Evolutionary conservation across 2,113 vertebrate species (phyloP).

Genomic region (Xiphias gladius): DNA sequence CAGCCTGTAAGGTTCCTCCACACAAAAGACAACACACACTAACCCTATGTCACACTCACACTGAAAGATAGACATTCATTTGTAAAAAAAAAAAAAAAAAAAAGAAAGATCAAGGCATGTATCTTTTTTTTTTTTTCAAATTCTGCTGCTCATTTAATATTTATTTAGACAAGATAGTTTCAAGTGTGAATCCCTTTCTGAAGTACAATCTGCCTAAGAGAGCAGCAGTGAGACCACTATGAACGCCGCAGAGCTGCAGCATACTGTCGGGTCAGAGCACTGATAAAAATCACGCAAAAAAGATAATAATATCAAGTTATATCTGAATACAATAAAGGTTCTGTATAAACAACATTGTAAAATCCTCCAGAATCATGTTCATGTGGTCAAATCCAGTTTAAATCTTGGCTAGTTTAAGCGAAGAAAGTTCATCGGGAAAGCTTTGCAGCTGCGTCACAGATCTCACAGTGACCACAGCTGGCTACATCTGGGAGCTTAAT

Average conservation of each 20-base stretch:
- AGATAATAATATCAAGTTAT: not conserved
- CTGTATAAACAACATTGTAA: not conserved
- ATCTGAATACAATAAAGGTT: not conserved
- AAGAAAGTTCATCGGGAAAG: not conserved
- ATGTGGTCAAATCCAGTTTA: not conserved
- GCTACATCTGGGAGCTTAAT: not conserved
- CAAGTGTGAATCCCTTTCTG: not conserved
- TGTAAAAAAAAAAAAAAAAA: no score
- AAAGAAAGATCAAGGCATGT: not conserved
- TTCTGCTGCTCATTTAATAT: not conserved
- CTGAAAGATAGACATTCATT: not conserved
- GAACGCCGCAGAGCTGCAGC: no score
- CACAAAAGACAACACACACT: constrained; percentile 11
- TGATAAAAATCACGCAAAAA: not conserved
- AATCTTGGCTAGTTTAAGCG: no score
- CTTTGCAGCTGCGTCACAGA: not conserved
- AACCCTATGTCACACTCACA: not conserved
- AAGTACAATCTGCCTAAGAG: not conserved
- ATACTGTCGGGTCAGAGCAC: no score
- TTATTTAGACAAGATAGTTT: not conserved
- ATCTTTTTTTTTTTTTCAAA: not conserved
- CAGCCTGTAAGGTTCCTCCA: constrained; percentile 34
- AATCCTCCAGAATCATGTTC: no score
- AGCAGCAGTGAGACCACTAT: not conserved
- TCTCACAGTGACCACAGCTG: not conserved